Percentiles rank a stretch among this genome's conserved stretches.
These are phyloP conservation scores for Montipora cactus DNA, from an alignment of 64 coral and sea anemone species.

Conservation along the genomic window DNA sequence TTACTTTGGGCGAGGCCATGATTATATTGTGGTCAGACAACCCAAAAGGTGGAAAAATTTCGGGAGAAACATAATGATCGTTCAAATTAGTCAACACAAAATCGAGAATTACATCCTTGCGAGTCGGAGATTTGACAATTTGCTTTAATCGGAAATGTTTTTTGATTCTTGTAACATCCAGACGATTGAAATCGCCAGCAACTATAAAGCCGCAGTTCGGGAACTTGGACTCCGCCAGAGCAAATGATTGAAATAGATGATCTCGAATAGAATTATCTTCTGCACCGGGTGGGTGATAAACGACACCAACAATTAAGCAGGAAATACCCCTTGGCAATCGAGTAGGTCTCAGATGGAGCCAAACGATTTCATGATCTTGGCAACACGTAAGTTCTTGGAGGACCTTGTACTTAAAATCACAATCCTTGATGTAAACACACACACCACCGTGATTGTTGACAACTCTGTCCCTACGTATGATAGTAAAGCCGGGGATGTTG, in stretches of 20 bases:
- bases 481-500: constrained; percentile 14
- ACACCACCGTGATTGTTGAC: constrained; percentile 40
- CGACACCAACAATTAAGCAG: constrained; percentile 11
- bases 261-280: background rate
- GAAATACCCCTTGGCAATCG: constrained; percentile 14
- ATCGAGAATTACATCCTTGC: constrained; percentile 18
- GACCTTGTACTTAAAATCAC: background rate
- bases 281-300: constrained; percentile 28
- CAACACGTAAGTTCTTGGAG: constrained; percentile 21
- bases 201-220: constrained; percentile 32
- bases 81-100: background rate
- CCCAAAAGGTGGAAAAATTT: too few relatives aligned
- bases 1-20: too few relatives aligned
- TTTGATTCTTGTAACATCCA: constrained; percentile 13
- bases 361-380: constrained; percentile 24
- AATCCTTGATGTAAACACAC: constrained; percentile 19
- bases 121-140: constrained; percentile 49
- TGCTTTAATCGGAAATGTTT: constrained; percentile 58
- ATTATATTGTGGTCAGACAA: background rate
- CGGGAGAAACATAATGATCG: too few relatives aligned
- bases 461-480: constrained; percentile 27
- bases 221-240: background rate
- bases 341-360: constrained; percentile 33
- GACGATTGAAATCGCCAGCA: constrained; percentile 61
- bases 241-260: constrained; percentile 41